Evolutionary conservation across 1,140 invertebrate species (phyloP), one percentile per base, ranked within the genome.

Genomic region (Danaus melanippus): DNA sequence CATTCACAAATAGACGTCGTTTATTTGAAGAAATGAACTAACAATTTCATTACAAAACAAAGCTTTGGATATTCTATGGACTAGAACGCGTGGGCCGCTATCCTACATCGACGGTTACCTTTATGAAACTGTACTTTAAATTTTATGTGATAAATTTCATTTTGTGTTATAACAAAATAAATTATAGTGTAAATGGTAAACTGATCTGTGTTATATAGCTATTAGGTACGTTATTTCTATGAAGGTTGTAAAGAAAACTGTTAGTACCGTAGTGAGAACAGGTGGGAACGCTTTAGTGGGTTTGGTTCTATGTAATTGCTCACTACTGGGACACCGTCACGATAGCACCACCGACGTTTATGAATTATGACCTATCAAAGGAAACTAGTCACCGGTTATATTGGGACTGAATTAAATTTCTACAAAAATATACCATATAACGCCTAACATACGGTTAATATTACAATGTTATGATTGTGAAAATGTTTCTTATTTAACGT

Each of bases 1-100:
- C 58, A 65, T 67, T 66, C 62, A 66, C 70, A 64, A 76, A 69
- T 71, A 74, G 62, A 62, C 60, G 55, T 79, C 71, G 72, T 76
- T 79, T 81, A 76, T 83, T 75, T 80, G 58, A 77, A 81, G 71
- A 78, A 83, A 81, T 81, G 80, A 71, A 75, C 71, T 71, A 75
- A 84, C 79, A 80, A 83, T 86, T 84, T 82, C 76, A 83, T 84
- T 83, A 79, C 77, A 81, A 82, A 83, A 85, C 78, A 85, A 86
- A 82, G 77, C 60, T 76, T 76, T 74, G 72, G 70, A 76, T 78
- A 77, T 81, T 66, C 78, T 82, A 79, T 79, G 79, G 79, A 85
- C 71, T 79, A 83, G 83, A 83, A 66, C 66, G 80, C 70, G 83
- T 84, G 69, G 83, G 83, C 44, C 53, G 67, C 62, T 80, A 85